Evolutionary conservation across 2,113 vertebrate genomes (phyloP).

Genomic region (Crotalus viridis): DNA sequence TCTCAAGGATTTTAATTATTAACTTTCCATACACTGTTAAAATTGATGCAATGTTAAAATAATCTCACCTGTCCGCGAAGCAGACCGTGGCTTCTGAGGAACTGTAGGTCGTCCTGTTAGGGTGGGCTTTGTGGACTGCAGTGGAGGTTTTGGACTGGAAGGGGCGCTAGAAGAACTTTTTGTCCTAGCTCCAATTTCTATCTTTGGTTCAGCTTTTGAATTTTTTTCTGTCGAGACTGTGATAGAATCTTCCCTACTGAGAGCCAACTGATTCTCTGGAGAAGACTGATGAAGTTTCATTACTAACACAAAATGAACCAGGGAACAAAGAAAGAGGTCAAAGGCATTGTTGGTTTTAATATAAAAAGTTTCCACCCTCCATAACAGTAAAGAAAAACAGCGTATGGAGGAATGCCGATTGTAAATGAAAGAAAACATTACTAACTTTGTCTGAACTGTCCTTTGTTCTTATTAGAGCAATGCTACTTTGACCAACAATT

Average conservation of each 20-base stretch:
- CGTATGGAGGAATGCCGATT: not conserved
- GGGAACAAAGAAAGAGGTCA: not conserved
- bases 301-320: slow-evolving; percentile 51
- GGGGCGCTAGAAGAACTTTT: slow-evolving; percentile 73
- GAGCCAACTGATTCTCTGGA: slow-evolving; percentile 73
- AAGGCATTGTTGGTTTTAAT: not conserved
- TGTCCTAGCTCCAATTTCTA: slow-evolving; percentile 71
- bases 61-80: slow-evolving; percentile 79
- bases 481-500: not conserved
- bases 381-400: not conserved
- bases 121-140: slow-evolving; percentile 82
- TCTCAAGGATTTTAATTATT: not conserved
- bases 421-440: not conserved
- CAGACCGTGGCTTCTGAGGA: slow-evolving; percentile 85
- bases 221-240: slow-evolving; percentile 75
- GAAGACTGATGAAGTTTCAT: slow-evolving; percentile 71
- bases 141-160: slow-evolving; percentile 80
- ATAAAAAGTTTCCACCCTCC: not conserved
- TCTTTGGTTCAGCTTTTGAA: slow-evolving; percentile 74
- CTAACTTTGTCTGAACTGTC: not conserved
- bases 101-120: slow-evolving; percentile 81
- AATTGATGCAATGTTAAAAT: not conserved
- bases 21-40: not conserved
- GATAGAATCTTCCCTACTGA: slow-evolving; percentile 65
- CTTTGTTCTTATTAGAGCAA: not conserved